phyloP scores from a whole-genome alignment of 2,888 invertebrate species.

The Zygaena filipendulae region DNA sequence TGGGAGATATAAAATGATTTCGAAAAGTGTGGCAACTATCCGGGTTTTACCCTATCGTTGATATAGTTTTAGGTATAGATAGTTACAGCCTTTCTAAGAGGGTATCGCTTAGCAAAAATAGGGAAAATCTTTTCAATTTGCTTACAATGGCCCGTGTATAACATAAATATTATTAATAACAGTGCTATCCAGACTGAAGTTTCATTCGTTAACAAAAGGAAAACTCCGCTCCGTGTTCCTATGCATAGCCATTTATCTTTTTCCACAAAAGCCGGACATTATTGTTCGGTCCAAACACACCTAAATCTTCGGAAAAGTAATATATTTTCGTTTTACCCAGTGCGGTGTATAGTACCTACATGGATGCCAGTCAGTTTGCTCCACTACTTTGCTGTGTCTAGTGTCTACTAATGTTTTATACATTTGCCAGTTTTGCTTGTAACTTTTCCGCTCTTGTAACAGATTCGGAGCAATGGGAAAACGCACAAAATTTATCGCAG shows the following conservation, averaged over 20 bases:
- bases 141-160: conserved; percentile 41
- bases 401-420: conserved; percentile 63
- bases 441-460: conserved; percentile 25
- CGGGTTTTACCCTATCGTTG: too few species aligned
- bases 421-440: conserved; percentile 36
- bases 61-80: too few species aligned
- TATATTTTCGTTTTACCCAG: conserved; percentile 70
- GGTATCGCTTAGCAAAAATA: conserved; percentile 22
- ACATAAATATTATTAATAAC: conserved; percentile 64
- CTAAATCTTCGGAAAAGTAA: conserved; percentile 70
- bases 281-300: conserved; percentile 71
- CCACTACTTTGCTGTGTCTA: conserved; percentile 57
- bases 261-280: conserved; percentile 71
- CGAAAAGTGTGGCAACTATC: too few species aligned
- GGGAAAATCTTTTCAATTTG: conserved; percentile 35
- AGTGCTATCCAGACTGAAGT: conserved; percentile 40
- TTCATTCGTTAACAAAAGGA: conserved; percentile 63
- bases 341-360: conserved; percentile 56
- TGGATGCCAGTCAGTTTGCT: conserved; percentile 46
- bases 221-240: conserved; percentile 61
- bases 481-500: conserved; percentile 29
- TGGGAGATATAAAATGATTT: too few species aligned
- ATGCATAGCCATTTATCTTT: conserved; percentile 69
- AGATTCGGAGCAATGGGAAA: conserved; percentile 33
- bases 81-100: too few species aligned